phyloP scores from a whole-genome alignment of 1,140 invertebrate species.

The Diachasmimorpha longicaudata region DNA sequence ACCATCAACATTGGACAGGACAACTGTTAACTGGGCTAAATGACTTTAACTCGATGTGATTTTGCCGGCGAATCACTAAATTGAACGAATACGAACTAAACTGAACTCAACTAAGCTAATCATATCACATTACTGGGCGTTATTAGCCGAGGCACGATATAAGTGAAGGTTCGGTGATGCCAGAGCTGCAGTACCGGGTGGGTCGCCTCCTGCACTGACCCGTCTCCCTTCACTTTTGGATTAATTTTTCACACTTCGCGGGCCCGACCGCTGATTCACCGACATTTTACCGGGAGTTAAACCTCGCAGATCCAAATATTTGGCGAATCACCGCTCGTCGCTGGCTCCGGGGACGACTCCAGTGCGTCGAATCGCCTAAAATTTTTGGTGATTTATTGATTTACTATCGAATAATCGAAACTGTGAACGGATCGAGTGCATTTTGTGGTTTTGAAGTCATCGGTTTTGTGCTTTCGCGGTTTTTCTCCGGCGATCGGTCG shows the following conservation, averaged over 20 bases:
- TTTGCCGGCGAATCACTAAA: conserved; percentile 61
- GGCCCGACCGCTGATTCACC: background rate
- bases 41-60: conserved; percentile 62
- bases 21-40: conserved; percentile 55
- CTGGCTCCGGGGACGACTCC: too few relatives aligned
- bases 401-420: too few relatives aligned
- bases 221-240: conserved; percentile 24
- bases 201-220: conserved; percentile 59
- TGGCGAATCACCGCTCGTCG: too few relatives aligned
- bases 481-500: too few relatives aligned
- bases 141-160: conserved; percentile 62
- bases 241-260: background rate
- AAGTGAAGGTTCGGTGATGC: conserved; percentile 59
- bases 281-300: background rate
- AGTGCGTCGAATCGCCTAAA: too few relatives aligned
- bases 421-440: too few relatives aligned
- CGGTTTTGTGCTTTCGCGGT: too few relatives aligned
- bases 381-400: too few relatives aligned
- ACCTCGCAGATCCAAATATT: background rate
- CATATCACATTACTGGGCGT: conserved; percentile 63
- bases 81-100: conserved; percentile 64
- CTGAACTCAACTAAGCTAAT: conserved; percentile 65
- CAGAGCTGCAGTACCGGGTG: conserved; percentile 55
- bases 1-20: conserved; percentile 5
- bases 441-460: too few relatives aligned